phyloP scores from a whole-genome alignment of 2,888 invertebrate species.

The Eupithecia insigniata region DNA sequence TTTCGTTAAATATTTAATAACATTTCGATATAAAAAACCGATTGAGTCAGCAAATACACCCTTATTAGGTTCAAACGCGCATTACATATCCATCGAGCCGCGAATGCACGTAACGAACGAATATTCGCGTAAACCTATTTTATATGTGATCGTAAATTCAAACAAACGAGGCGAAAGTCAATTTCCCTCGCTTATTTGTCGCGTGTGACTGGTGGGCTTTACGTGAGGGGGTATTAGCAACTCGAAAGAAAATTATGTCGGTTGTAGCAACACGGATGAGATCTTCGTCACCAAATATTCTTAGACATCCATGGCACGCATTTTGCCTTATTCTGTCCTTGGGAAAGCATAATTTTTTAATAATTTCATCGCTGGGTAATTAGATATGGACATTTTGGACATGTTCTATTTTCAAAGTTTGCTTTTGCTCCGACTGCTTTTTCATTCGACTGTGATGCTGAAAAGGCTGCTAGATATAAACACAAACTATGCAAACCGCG shows the following conservation, averaged over 20 bases:
- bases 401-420: neutral
- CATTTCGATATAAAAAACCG: neutral
- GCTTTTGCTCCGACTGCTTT: neutral
- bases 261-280: neutral
- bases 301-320: neutral
- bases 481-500: neutral
- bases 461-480: neutral
- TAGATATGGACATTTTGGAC: no score
- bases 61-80: conserved; percentile 29
- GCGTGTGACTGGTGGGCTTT: conserved; percentile 33
- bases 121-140: conserved; percentile 64
- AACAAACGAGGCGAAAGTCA: conserved; percentile 57
- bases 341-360: neutral
- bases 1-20: neutral
- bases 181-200: conserved; percentile 37
- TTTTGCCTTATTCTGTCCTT: neutral
- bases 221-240: conserved; percentile 33
- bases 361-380: no score
- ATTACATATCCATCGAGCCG: conserved; percentile 50
- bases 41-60: conserved; percentile 5
- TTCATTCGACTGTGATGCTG: neutral
- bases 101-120: conserved; percentile 50
- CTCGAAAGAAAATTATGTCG: conserved; percentile 19
- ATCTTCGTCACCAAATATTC: neutral
- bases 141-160: conserved; percentile 75